Base-by-base conservation (phyloP, 2,888 invertebrate genomes). In the Cerceris rybyensis region DNA sequence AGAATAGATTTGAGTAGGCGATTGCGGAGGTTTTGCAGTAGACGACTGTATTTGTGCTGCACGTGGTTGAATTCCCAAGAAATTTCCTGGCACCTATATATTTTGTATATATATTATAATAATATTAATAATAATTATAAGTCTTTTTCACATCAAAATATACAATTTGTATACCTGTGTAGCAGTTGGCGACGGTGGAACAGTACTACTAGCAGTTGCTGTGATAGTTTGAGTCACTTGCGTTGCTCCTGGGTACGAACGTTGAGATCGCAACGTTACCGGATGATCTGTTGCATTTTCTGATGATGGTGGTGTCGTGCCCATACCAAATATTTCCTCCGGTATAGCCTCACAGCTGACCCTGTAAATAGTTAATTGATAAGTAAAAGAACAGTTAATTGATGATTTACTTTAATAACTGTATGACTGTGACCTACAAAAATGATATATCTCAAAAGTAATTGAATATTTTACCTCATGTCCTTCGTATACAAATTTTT, bases 291-390 rank as follows among this genome's bases (percentile, higher is more conserved):
- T 87, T 11, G 89, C 76, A 76, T 92, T 89, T 58, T 94, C 93
- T 49, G 92, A 93, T 11, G 93, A 93, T 7, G 96, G 96, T 42
- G 96, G 96, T 28, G 96, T 96, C 9, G 95, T 95, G 58, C 94
- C 96, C 95, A 93, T 92, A 7, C 95, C 95, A 41, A 95, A 95
- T 89, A 96, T 97, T 94, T 98, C 97, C 93, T 98, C 97, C 9
- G 97, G 97, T 89, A 98, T 98, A 71, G 97, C 97, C 93, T 97
- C 97, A 92, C 97, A 97, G 90, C 97, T 97, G 16, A 96, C 96
- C 84, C 97, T 93, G 68, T 42, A 59, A 66, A 68, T 60, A 58
- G 9, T 14, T n/a, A n/a, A n/a, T n/a, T n/a, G n/a, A n/a, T n/a
- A n/a, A n/a, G n/a, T n/a, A n/a, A n/a, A n/a, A n/a, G n/a, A 28